Evolutionary conservation across 1,140 invertebrate species (phyloP).

Genomic region (Drosophila murphyi): DNA sequence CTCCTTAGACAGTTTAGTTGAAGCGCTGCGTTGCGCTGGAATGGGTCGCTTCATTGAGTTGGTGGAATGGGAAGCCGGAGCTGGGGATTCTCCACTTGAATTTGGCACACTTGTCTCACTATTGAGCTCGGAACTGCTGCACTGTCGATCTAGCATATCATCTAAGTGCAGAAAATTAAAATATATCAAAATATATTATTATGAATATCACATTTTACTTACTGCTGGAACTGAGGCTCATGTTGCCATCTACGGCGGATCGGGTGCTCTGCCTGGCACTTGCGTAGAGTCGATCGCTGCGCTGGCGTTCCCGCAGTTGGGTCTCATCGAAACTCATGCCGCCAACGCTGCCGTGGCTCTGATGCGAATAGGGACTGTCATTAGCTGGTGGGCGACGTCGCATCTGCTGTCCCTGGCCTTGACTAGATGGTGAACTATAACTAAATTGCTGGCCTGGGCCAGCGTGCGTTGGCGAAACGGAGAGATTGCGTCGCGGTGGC

Average conservation of each 20-base stretch:
- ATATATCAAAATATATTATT: background rate
- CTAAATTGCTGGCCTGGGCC: constrained; percentile 70
- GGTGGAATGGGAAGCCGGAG: constrained; percentile 46
- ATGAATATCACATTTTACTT: constrained; percentile 22
- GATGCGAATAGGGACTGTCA: constrained; percentile 76
- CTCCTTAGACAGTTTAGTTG: constrained; percentile 67
- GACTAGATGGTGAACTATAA: constrained; percentile 76
- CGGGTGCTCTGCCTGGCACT: constrained; percentile 75
- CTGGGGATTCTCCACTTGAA: constrained; percentile 65
- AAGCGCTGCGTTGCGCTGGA: constrained; percentile 63
- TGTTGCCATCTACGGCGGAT: constrained; percentile 60
- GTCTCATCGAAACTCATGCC: constrained; percentile 81
- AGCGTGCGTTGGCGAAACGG: constrained; percentile 89
- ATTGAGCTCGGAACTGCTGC: constrained; percentile 69
- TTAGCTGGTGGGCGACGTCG: constrained; percentile 62
- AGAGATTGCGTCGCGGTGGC: constrained; percentile 92
- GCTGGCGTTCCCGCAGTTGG: constrained; percentile 68
- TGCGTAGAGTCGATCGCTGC: constrained; percentile 73
- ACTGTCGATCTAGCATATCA: constrained; percentile 77
- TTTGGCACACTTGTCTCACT: constrained; percentile 78
- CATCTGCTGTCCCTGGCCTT: constrained; percentile 50
- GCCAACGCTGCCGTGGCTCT: constrained; percentile 77
- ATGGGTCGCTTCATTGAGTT: constrained; percentile 80
- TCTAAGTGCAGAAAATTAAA: constrained; percentile 35
- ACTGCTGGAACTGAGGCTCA: constrained; percentile 76